Conservation (phyloP, 2,888 invertebrate species). For the Arge pagana region DNA sequence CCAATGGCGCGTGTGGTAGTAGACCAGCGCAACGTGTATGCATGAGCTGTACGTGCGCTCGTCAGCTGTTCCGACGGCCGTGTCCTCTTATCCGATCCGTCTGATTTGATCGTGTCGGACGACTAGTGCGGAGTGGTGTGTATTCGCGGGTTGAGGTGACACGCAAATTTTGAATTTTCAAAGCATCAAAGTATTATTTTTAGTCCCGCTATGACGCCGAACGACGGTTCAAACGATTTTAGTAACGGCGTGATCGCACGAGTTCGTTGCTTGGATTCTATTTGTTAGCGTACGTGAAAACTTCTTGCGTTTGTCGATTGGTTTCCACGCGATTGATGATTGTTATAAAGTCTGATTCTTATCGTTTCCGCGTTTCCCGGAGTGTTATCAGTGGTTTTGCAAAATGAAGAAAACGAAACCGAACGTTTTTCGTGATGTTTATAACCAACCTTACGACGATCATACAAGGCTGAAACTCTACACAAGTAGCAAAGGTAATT, state of each 20-base stretch:
- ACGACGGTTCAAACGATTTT: background rate
- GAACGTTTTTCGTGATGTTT: conserved; percentile 60
- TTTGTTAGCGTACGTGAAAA: too few relatives aligned
- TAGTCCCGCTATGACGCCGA: conserved; percentile 2
- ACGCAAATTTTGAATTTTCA: background rate
- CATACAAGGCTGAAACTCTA: conserved; percentile 53
- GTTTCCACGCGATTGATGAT: background rate
- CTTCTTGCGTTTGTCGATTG: too few relatives aligned
- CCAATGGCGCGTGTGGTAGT: too few relatives aligned
- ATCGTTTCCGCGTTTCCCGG: background rate
- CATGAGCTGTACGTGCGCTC: background rate
- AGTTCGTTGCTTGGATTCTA: too few relatives aligned
- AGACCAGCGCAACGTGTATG: too few relatives aligned
- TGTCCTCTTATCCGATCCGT: too few relatives aligned
- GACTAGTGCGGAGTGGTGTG: background rate
- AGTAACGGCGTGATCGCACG: background rate
- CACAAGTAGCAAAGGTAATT: conserved; percentile 52
- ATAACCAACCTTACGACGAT: conserved; percentile 60
- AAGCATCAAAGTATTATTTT: conserved; percentile 8
- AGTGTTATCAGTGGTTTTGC: background rate
- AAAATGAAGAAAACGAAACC: conserved; percentile 49
- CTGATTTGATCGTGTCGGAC: too few relatives aligned
- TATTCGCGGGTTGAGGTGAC: conserved; percentile 2
- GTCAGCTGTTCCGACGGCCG: conserved; percentile 15
- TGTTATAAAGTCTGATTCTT: background rate